phyloP scores from a whole-genome alignment of 2,888 invertebrate genomes.

The Epsilonema sp. region DNA sequence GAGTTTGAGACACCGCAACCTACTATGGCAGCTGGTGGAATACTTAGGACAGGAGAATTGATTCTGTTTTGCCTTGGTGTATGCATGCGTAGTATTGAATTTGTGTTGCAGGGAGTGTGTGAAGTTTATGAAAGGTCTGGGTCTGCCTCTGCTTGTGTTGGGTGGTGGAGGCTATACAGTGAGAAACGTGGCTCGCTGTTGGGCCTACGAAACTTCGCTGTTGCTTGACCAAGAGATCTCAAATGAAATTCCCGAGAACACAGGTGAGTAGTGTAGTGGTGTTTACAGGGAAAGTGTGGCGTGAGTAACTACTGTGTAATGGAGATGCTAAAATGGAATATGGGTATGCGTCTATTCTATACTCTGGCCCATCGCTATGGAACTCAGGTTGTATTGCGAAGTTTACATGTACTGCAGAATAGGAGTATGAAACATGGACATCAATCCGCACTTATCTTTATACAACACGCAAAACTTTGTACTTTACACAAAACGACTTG shows the following conservation, averaged over 20 bases:
- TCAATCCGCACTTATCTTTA: no score
- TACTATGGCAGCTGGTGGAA: no score
- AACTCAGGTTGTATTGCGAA: no score
- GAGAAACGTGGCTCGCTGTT: slow-evolving; percentile 87
- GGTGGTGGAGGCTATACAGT: slow-evolving; percentile 72
- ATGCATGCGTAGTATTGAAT: neutral
- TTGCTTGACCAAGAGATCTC: slow-evolving; percentile 63
- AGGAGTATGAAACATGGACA: no score
- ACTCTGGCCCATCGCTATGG: neutral
- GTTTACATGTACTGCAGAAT: no score
- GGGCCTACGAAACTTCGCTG: slow-evolving; percentile 94
- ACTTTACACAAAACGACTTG: no score
- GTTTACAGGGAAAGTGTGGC: no score
- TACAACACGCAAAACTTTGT: no score
- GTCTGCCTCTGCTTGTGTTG: slow-evolving; percentile 72
- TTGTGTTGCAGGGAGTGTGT: slow-evolving; percentile 55
- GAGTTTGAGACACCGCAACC: no score
- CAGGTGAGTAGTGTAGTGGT: slow-evolving; percentile 12
- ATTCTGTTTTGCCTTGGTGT: neutral
- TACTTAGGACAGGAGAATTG: no score
- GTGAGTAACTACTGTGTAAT: neutral
- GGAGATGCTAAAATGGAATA: no score
- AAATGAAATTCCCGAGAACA: slow-evolving; percentile 57
- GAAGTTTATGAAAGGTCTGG: slow-evolving; percentile 71
- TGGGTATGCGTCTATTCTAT: neutral